Base-by-base conservation (phyloP, 2,888 invertebrate species). In the Spodoptera picta region DNA sequence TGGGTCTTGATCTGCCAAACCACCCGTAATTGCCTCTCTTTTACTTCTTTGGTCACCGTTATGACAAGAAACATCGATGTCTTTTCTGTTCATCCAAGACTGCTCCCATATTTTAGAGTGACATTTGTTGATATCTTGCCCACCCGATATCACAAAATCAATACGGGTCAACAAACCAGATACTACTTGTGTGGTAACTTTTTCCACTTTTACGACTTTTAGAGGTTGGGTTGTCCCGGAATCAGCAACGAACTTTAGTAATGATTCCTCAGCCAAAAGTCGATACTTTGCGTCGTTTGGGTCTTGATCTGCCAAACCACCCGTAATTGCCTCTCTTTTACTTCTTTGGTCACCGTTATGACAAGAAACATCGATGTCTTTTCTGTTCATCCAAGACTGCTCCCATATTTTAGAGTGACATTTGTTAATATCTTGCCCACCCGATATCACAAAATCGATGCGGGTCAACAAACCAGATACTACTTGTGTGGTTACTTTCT, bases 101-200 rank as follows among this genome's bases (percentile, higher is more conserved):
- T 57, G 73, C 67, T 73, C 75, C 77, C 65, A 79, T 43, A 82
- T 55, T 53, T 55, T 12, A 19, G 83, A 71, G 44, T 61, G 49
- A 46, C 84, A 84, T 41, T 46, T 36, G 23, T 31, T 24, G 4
- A 36, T 11, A 41, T 46, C 45, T 7, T 36, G 45, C 4, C 36
- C 9, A 24, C n/a, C n/a, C 6, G 51, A 51, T n/a, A 73, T 69
- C 14, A 53, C 61, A 53, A 82, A 83, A 31, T 73, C 23, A 11
- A 83, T 74, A 24, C 3, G 46, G 10, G 82, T 86, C 4, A 63
- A 1, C 0, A 11, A 2, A 0, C 85, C 86, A 5, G 80, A 24
- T 9, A 84, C 84, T 0, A 79, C 72, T 68, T 85, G 85, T 1
- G 75, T 80, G 1, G 63, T 63, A 2, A 81, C 85, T 46, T 69